phyloP scores from a whole-genome alignment of 1,140 invertebrate species.

The Druon quercuslanigerum region DNA sequence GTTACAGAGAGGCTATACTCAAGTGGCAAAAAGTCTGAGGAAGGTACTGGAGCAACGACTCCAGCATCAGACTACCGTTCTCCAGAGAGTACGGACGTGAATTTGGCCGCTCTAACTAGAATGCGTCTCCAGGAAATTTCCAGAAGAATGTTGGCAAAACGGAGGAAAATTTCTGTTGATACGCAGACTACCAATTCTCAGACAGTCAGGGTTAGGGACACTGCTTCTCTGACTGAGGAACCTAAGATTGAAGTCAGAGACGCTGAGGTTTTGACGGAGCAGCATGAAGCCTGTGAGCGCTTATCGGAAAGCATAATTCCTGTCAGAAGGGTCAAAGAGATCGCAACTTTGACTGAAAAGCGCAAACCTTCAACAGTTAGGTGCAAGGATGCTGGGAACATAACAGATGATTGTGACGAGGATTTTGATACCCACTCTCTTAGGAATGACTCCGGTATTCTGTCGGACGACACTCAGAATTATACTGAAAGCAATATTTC shows the following conservation, averaged over 20 bases:
- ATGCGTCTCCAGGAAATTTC: conserved; percentile 71
- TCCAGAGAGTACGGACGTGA: conserved; percentile 57
- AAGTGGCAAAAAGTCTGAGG: conserved; percentile 77
- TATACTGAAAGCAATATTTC: conserved; percentile 58
- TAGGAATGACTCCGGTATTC: conserved; percentile 60
- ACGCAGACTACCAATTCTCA: conserved; percentile 78
- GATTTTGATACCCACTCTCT: conserved; percentile 46
- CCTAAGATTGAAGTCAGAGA: conserved; percentile 54
- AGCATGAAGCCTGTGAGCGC: conserved; percentile 57
- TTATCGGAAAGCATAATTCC: conserved; percentile 37
- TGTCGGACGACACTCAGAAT: conserved; percentile 59
- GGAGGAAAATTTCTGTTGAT: conserved; percentile 76
- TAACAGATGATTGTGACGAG: conserved; percentile 51
- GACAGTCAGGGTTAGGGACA: conserved; percentile 78
- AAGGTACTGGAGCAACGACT: conserved; percentile 70
- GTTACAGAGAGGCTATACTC: conserved; percentile 82
- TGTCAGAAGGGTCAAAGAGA: conserved; percentile 65
- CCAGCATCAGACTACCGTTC: conserved; percentile 57
- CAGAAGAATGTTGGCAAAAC: conserved; percentile 74
- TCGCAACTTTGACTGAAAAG: conserved; percentile 64
- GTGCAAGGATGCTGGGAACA: conserved; percentile 55
- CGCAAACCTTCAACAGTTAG: conserved; percentile 49
- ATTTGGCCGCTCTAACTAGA: conserved; percentile 58
- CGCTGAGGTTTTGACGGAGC: conserved; percentile 62
- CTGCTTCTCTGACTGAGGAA: conserved; percentile 68